These are phyloP conservation scores for Symphodus melops DNA, from an alignment of 2,113 vertebrate genomes.

Conservation along the genomic window DNA sequence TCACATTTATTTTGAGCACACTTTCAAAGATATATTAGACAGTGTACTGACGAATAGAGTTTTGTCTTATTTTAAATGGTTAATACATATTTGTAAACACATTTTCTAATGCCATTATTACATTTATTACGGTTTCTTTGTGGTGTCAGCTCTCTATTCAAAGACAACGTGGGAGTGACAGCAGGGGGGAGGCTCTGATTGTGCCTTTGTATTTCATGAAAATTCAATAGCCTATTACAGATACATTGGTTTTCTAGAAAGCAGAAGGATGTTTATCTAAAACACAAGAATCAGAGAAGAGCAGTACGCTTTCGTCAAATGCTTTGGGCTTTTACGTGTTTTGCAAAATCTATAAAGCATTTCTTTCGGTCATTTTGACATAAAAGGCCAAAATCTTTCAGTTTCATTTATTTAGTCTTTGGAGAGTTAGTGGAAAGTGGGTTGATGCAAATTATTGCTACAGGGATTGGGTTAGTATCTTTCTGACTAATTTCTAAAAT, in stretches of 20 bases:
- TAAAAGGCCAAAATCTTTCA: too few species aligned
- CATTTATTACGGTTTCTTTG: background rate
- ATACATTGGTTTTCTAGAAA: background rate
- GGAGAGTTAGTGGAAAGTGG: too few species aligned
- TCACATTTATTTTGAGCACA: background rate
- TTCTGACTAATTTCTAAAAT: conserved; percentile 2
- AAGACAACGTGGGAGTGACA: background rate
- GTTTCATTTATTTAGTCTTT: background rate
- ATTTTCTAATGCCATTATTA: background rate
- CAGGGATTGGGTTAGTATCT: background rate
- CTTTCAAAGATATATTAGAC: too few species aligned
- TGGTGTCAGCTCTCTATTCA: background rate
- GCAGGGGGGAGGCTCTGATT: background rate
- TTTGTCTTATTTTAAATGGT: background rate
- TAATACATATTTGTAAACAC: background rate
- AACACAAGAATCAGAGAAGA: background rate
- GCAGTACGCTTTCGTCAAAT: background rate
- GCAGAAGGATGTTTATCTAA: background rate
- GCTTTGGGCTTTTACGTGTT: background rate
- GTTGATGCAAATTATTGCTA: background rate
- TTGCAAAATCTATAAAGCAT: background rate
- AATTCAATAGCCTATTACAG: background rate
- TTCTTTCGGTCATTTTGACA: too few species aligned
- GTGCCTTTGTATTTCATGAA: background rate
- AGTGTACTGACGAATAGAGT: background rate